Evolutionary conservation across 2,113 vertebrate genomes (phyloP).

Genomic region (Otis tarda): DNA sequence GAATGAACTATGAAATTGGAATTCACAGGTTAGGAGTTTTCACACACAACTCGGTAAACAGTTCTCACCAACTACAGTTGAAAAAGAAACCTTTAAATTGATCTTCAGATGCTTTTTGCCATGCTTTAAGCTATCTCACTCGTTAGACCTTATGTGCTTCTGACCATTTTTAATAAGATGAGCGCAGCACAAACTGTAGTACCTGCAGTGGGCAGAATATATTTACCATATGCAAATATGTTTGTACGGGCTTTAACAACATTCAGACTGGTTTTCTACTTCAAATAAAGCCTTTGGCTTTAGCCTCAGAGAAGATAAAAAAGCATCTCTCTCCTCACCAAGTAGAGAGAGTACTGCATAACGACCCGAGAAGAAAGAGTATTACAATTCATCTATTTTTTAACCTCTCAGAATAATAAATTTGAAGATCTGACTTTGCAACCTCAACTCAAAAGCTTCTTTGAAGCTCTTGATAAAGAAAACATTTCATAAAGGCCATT

Average conservation of each 20-base stretch:
- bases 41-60: neutral
- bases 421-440: slow-evolving; percentile 30
- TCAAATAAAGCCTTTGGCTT: neutral
- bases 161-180: neutral
- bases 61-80: neutral
- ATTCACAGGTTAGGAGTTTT: neutral
- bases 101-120: neutral
- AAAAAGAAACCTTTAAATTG: neutral
- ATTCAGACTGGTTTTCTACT: neutral
- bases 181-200: neutral
- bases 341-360: neutral
- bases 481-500: slow-evolving; percentile 26
- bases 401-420: slow-evolving; percentile 30
- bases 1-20: slow-evolving; percentile 9
- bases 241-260: neutral
- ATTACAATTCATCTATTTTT: neutral
- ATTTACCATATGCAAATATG: neutral
- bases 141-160: neutral
- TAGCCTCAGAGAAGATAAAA: neutral
- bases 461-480: slow-evolving; percentile 34
- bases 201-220: neutral
- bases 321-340: neutral
- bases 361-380: neutral
- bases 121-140: neutral
- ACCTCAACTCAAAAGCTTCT: slow-evolving; percentile 26